Evolutionary conservation across 2,888 invertebrate species (phyloP), one percentile per base, ranked within the genome.

Genomic region (Drosophila prolongata): DNA sequence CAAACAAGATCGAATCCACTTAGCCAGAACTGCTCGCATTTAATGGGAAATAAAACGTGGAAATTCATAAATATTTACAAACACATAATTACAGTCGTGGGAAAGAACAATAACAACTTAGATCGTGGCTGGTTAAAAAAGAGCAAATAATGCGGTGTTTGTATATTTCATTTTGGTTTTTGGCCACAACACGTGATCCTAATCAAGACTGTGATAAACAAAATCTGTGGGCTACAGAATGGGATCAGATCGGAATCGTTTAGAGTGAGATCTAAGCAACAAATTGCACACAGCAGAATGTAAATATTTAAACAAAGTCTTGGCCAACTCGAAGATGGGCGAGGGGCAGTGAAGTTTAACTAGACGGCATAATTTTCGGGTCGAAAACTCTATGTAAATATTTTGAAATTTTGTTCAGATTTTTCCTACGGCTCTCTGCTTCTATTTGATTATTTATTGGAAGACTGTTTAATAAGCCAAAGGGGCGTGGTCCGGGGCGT

Each of bases 371-470:
- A 68, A 73, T 78, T 76, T 70, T 42, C 42, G 61, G 52, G 30
- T 43, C 40, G 58, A 53, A 59, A 79, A 70, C 70, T 77, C 77
- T 79, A 40, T 87, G 79, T 88, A 88, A 88, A 88, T 88, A 88
- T 90, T 88, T 87, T 57, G 87, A 81, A 78, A 73, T 76, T 78
- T 61, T 58, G 16, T 34, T 14, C 34, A 19, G 37, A 38, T 58
- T 37, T 37, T 10, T 13, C 8, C 35, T 16, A 38, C 37, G 30
- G 47, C 66, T 69, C 16, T 53, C 62, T 71, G 55, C 53, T 16
- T 34, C 75, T 78, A 62, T 89, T 82, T 83, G 83, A 83, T 90
- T 90, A 88, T 89, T 88, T 88, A 87, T 90, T 77, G 59, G 74
- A 54, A 72, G 79, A 75, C 70, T 49, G 67, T 75, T 72, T 77